Base-by-base conservation (phyloP, 2,888 invertebrate genomes). In the Syrphus vitripennis region DNA sequence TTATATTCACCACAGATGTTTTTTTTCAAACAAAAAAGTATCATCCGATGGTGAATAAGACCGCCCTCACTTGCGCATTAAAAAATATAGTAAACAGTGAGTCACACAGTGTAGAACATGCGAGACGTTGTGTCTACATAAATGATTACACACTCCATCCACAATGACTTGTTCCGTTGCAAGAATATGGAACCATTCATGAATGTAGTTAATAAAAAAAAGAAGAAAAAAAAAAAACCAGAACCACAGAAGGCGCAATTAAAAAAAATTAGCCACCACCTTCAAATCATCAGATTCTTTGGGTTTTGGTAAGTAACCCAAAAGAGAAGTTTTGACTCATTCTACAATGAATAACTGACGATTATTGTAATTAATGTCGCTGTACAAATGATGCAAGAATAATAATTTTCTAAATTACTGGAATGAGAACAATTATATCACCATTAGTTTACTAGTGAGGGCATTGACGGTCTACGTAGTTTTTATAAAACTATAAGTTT, bases 41-140 rank as follows among this genome's bases (percentile, higher is more conserved):
- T 67, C 65, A 19, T 67, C 19, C 59, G 45, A 70, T 50, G 69
- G 77, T 69, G 59, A 59, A 76, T 37, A 59, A 63, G 77, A 37
- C 61, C 14, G 53, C 61, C 70, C 40, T 42, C 31, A 63, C 53
- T 42, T 70, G 78, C 78, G 78, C 78, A 45, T 71, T 67, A 45
- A 48, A 31, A 14, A 48, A 14, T 19, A 26, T 10, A 29, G 24
- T 10, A 42, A 26, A 1, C 14, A 48, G 31, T 78, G 78, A 71
- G 40, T 71, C 78, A 71, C 21, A n/a, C 5, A 10, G 2, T 21
- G 10, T 9, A n/a, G 42, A 63, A 42, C 63, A 63, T 45, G 14
- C 48, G 31, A 67, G 42, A 63, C 63, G n/a, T 29, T 16, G 9
- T 48, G 48, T 67, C 21, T 67, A 19, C 42, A 45, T n/a, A 40